phyloP scores from a whole-genome alignment of 1,140 invertebrate genomes.

The Pseudomyrmex dendroicus region DNA sequence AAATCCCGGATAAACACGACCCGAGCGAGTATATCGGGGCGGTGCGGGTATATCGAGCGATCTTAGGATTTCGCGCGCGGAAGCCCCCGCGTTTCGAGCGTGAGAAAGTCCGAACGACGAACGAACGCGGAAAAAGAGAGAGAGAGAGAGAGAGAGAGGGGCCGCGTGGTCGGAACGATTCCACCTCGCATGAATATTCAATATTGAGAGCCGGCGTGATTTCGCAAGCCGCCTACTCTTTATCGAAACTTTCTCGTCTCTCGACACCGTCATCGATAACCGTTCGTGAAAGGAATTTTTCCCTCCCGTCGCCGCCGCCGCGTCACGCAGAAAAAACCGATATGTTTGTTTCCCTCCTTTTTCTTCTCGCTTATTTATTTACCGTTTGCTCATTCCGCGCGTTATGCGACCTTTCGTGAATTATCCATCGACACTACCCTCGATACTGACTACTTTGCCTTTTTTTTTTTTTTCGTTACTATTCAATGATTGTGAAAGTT shows the following conservation, averaged over 20 bases:
- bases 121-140: slow-evolving; percentile 1
- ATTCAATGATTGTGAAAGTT: not conserved
- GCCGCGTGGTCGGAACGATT: slow-evolving; percentile 41
- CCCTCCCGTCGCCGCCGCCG: not conserved
- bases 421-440: not conserved
- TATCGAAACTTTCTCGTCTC: slow-evolving; percentile 65
- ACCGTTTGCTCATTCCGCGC: not conserved
- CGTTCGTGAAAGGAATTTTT: slow-evolving; percentile 58
- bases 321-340: slow-evolving; percentile 5
- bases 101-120: slow-evolving; percentile 28
- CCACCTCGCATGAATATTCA: slow-evolving; percentile 73
- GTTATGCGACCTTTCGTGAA: not conserved
- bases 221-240: slow-evolving; percentile 64
- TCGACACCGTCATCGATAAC: slow-evolving; percentile 60
- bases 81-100: slow-evolving; percentile 30
- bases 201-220: slow-evolving; percentile 68
- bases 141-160: not conserved
- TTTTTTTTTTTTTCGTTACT: not conserved
- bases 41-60: slow-evolving; percentile 60
- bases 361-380: slow-evolving; percentile 12
- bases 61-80: slow-evolving; percentile 59
- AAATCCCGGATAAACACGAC: slow-evolving; percentile 60
- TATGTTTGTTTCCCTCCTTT: slow-evolving; percentile 20
- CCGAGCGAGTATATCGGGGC: slow-evolving; percentile 39
- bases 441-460: not conserved